These are phyloP conservation scores for Chaetodon trifascialis DNA, from an alignment of 2,113 vertebrate genomes.

Conservation along the genomic window DNA sequence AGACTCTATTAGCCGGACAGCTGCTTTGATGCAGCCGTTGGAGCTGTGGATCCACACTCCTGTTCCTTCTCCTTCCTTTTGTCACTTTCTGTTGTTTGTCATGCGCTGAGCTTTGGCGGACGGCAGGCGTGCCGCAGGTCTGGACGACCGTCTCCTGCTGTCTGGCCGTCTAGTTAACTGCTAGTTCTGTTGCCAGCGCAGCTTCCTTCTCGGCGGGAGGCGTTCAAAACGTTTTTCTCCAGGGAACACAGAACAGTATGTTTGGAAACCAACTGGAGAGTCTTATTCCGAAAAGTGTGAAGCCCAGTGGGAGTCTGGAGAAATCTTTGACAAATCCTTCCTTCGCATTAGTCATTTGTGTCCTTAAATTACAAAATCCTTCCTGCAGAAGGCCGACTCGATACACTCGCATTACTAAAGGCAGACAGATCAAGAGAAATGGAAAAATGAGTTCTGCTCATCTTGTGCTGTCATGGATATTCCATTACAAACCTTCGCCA, in stretches of 20 bases:
- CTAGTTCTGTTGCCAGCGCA: background rate
- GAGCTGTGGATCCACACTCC: background rate
- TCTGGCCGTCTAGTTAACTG: constrained; percentile 24
- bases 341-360: background rate
- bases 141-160: constrained; percentile 19
- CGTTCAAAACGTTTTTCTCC: background rate
- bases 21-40: constrained; percentile 17
- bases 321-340: background rate
- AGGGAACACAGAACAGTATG: background rate
- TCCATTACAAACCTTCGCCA: background rate
- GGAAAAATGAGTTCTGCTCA: background rate
- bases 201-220: background rate
- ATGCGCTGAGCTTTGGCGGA: background rate
- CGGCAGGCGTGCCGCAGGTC: background rate
- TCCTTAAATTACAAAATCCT: background rate
- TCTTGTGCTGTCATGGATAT: background rate
- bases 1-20: constrained; percentile 3
- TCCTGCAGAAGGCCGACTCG: background rate
- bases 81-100: background rate
- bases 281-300: constrained; percentile 3
- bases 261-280: constrained; percentile 26
- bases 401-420: background rate
- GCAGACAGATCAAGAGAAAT: background rate
- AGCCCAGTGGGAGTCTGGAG: background rate
- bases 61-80: background rate